A percentile compares a stretch with the other conserved stretches of the same genome.
These are phyloP conservation scores for Hoplodrina ambigua DNA, from an alignment of 2,888 invertebrate genomes.

Conservation along the genomic window DNA sequence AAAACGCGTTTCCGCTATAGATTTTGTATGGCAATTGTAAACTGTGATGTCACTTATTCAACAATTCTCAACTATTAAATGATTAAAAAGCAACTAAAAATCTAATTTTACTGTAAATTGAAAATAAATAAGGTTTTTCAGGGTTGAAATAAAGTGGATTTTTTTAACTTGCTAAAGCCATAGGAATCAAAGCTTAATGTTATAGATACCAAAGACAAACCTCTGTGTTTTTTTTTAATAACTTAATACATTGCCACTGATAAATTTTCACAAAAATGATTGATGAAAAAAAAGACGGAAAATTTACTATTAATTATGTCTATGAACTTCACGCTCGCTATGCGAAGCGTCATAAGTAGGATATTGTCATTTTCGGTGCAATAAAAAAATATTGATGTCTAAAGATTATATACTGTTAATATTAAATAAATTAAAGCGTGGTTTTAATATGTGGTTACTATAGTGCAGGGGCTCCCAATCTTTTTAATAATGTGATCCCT, in stretches of 20 bases:
- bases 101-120: too few species aligned
- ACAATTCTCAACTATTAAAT: too few species aligned
- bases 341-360: slow-evolving; percentile 56
- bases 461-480: neutral
- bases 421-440: slow-evolving; percentile 45
- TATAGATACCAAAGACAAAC: neutral
- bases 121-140: too few species aligned
- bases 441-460: slow-evolving; percentile 46
- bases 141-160: too few species aligned
- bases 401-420: slow-evolving; percentile 56
- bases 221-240: neutral
- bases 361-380: slow-evolving; percentile 64
- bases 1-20: too few species aligned
- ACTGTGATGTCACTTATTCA: too few species aligned
- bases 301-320: slow-evolving; percentile 49
- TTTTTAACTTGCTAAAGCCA: too few species aligned
- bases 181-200: slow-evolving; percentile 23
- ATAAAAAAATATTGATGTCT: slow-evolving; percentile 64
- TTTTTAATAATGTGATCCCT: too few species aligned
- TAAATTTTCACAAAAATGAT: slow-evolving; percentile 14
- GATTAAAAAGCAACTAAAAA: too few species aligned
- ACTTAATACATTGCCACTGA: neutral
- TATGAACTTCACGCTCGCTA: slow-evolving; percentile 50
- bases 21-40: too few species aligned
- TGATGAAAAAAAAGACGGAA: slow-evolving; percentile 17